A percentile compares a stretch with the other conserved stretches of the same genome.
These are phyloP conservation scores for Epinephelus awoara DNA, from an alignment of 2,797 vertebrate species.

Conservation along the genomic window DNA sequence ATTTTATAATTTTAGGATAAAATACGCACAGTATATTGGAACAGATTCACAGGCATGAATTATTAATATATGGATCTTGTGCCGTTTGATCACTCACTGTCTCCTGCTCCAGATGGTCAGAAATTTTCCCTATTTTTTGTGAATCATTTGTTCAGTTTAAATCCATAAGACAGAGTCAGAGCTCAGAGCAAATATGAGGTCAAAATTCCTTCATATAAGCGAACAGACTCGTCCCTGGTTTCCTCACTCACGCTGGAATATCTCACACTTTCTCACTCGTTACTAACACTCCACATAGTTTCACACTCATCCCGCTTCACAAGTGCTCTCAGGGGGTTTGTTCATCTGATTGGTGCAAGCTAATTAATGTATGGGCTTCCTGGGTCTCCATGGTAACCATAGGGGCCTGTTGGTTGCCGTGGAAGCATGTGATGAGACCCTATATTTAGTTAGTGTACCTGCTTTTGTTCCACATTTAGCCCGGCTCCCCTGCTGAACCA, in stretches of 20 bases:
- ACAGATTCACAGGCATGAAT: too few species aligned
- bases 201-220: background rate
- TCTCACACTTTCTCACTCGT: constrained; percentile 4
- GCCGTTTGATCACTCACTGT: background rate
- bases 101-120: background rate
- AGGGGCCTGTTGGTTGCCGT: constrained; percentile 46
- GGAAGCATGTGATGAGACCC: constrained; percentile 41
- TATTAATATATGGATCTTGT: background rate
- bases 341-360: background rate
- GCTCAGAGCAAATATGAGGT: background rate
- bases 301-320: constrained; percentile 12
- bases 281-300: constrained; percentile 9
- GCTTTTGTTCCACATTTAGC: constrained; percentile 64
- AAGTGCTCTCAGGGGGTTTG: background rate
- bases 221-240: background rate
- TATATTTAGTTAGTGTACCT: constrained; percentile 64
- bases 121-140: background rate
- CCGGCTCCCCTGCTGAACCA: constrained; percentile 37
- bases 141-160: background rate
- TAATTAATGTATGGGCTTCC: constrained; percentile 50
- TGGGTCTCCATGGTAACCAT: constrained; percentile 71
- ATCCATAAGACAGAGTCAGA: background rate
- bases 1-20: too few species aligned
- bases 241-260: background rate
- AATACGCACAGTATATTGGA: too few species aligned